phyloP scores from a whole-genome alignment of 2,797 vertebrate genomes.

The Sylvia borin region DNA sequence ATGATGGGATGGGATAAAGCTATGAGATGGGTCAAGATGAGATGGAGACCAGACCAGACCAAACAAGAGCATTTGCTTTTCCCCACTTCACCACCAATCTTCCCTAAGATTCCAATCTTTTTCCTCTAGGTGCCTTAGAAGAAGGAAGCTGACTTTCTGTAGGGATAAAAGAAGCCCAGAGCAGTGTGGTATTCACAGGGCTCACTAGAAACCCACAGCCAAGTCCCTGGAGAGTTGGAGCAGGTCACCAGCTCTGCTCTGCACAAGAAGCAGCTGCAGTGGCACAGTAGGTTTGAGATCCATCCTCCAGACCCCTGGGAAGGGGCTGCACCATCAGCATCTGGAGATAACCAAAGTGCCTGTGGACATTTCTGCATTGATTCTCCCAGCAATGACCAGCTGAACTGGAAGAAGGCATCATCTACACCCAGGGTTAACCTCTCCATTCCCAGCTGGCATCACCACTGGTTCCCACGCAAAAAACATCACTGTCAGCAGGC shows the following conservation, averaged over 20 bases:
- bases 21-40: background rate
- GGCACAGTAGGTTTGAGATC: background rate
- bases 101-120: background rate
- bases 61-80: background rate
- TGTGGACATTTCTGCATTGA: background rate
- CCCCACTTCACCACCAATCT: background rate
- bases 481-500: background rate
- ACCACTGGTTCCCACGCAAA: accelerated
- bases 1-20: background rate
- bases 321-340: background rate
- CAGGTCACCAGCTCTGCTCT: background rate
- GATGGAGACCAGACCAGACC: background rate
- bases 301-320: background rate
- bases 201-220: background rate
- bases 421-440: background rate
- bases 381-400: background rate
- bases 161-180: background rate
- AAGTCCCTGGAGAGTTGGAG: background rate
- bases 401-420: background rate
- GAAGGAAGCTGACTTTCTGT: background rate
- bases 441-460: background rate
- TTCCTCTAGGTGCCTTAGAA: background rate
- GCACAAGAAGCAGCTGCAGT: background rate
- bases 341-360: background rate
- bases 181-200: background rate